phyloP scores from a whole-genome alignment of 37 sponge, comb jelly and placozoan species.

The Ianthella basta region DNA sequence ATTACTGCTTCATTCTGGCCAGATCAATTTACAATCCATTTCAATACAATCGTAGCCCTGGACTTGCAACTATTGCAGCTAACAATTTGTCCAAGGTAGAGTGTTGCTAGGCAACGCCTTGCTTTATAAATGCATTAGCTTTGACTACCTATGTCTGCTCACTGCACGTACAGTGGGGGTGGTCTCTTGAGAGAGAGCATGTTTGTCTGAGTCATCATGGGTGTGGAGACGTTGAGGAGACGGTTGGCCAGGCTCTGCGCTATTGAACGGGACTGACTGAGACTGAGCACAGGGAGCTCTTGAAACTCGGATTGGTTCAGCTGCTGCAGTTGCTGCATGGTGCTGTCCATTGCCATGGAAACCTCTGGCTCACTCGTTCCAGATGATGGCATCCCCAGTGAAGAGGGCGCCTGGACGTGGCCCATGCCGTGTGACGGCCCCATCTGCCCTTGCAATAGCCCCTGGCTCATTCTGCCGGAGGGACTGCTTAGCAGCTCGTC shows the following conservation, averaged over 20 bases:
- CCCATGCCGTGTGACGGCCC: not conserved
- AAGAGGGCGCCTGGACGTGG: not conserved
- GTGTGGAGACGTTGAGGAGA: not conserved
- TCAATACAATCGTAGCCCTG: no score
- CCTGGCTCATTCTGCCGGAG: not conserved
- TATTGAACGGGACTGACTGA: not conserved
- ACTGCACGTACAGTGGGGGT: not conserved
- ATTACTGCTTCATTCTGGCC: no score
- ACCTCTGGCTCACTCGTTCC: not conserved
- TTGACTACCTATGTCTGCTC: no score
- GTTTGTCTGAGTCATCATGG: conserved; percentile 11
- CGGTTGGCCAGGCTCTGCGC: conserved; percentile 19
- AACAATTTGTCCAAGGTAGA: no score
- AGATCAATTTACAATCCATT: no score
- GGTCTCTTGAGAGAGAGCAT: conserved; percentile 1
- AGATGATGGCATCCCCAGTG: not conserved
- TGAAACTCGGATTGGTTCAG: conserved; percentile 11
- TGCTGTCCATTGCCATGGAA: not conserved
- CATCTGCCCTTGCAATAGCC: not conserved
- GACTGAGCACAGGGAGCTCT: conserved; percentile 14
- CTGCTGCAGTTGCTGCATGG: not conserved
- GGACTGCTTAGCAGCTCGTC: not conserved
- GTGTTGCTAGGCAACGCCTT: no score
- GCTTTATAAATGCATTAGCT: no score
- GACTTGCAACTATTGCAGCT: no score